phyloP scores from a whole-genome alignment of 2,113 vertebrate genomes.

The Morphnarchus princeps region DNA sequence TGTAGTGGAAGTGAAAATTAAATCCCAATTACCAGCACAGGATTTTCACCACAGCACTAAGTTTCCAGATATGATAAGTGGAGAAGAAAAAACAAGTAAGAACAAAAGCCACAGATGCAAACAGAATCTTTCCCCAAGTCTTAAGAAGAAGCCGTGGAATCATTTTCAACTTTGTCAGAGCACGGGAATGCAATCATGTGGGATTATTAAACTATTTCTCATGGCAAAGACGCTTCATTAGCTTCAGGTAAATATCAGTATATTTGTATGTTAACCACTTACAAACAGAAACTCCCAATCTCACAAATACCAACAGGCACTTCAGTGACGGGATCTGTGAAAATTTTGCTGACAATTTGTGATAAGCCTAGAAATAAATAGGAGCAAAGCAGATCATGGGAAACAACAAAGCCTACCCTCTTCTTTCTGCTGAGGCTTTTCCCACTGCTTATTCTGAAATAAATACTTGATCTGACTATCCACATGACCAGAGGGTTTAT shows the following conservation, averaged over 20 bases:
- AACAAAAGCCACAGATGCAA: neutral
- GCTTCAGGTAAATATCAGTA: neutral
- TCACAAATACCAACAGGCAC: neutral
- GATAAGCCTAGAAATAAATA: neutral
- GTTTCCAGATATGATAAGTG: neutral
- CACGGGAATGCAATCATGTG: neutral
- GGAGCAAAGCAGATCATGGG: neutral
- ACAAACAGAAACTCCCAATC: neutral
- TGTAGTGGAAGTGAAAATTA: neutral
- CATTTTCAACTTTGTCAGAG: neutral
- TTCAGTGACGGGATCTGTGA: neutral
- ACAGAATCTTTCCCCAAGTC: neutral
- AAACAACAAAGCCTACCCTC: neutral
- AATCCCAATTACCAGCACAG: neutral
- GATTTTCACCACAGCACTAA: neutral
- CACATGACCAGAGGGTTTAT: neutral
- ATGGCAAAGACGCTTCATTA: neutral
- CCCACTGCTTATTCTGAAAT: neutral
- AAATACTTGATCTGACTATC: neutral
- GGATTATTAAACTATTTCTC: neutral
- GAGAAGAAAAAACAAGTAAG: neutral
- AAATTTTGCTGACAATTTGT: neutral
- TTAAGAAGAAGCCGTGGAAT: accelerated
- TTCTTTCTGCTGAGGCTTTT: neutral
- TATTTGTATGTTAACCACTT: neutral